These are phyloP conservation scores for Lordiphosa andalusiaca DNA, from an alignment of 2,888 invertebrate genomes.

Conservation along the genomic window DNA sequence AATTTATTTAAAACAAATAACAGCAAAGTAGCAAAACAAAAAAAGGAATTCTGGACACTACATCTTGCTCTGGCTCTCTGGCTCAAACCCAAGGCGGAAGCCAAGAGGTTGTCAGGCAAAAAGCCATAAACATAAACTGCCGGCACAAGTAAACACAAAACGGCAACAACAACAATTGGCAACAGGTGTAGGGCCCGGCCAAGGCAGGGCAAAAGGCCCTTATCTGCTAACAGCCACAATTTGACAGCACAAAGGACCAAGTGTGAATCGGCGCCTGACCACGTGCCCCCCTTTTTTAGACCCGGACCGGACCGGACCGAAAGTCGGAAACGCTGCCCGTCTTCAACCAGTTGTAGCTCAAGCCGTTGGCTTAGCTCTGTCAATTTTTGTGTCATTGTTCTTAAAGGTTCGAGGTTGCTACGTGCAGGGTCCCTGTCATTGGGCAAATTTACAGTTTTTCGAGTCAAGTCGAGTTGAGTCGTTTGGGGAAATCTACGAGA, in stretches of 20 bases:
- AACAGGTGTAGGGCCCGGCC: conserved; percentile 64
- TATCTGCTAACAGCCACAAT: conserved; percentile 47
- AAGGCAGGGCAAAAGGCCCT: conserved; percentile 46
- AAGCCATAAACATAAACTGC: conserved; percentile 68
- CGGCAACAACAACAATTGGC: conserved; percentile 54
- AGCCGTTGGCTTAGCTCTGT: conserved; percentile 55
- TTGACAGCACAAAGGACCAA: conserved; percentile 53
- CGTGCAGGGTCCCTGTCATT: conserved; percentile 60
- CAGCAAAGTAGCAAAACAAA: conserved; percentile 26
- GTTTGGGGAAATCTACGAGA: conserved; percentile 66
- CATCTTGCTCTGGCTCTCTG: conserved; percentile 34
- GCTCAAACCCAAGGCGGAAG: conserved; percentile 30
- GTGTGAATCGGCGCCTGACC: conserved; percentile 41
- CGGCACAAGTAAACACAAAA: conserved; percentile 19
- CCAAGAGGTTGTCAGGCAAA: conserved; percentile 47
- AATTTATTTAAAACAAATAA: conserved; percentile 72
- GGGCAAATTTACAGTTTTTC: conserved; percentile 63
- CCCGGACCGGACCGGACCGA: conserved; percentile 19
- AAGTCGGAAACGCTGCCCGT: conserved; percentile 26
- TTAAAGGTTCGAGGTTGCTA: conserved; percentile 43
- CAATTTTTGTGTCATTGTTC: conserved; percentile 57
- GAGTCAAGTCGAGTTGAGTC: conserved; percentile 26
- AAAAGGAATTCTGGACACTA: conserved; percentile 46
- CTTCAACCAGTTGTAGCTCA: conserved; percentile 36
- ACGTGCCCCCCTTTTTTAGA: conserved; percentile 50